Conservation (phyloP, 2,888 invertebrate genomes). For the Alsophila aescularia region DNA sequence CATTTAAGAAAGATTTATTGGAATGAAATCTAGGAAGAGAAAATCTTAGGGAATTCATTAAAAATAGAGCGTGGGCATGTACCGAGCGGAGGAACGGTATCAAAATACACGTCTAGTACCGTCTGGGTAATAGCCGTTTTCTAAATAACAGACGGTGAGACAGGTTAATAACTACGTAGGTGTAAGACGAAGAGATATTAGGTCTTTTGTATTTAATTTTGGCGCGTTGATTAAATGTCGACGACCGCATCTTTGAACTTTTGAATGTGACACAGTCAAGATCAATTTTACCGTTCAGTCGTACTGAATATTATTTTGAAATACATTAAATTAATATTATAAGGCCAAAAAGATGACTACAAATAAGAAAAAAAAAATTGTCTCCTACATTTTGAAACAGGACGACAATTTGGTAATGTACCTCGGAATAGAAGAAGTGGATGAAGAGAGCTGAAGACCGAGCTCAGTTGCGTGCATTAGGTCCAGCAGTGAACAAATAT, state of each 20-base stretch:
- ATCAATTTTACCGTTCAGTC: too few relatives aligned
- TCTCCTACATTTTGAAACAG: too few relatives aligned
- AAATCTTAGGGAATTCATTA: constrained; percentile 20
- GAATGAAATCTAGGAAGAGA: constrained; percentile 14
- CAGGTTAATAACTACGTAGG: constrained; percentile 17
- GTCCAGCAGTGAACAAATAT: too few relatives aligned
- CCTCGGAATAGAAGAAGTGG: too few relatives aligned
- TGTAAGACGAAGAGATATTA: neutral
- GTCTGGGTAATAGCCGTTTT: constrained; percentile 5
- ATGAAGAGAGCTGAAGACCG: too few relatives aligned
- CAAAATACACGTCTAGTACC: constrained; percentile 14
- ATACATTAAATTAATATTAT: too few relatives aligned
- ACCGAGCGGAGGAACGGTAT: constrained; percentile 5
- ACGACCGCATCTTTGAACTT: constrained; percentile 17
- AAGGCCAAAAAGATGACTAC: too few relatives aligned
- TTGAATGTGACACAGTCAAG: neutral
- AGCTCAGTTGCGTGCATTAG: too few relatives aligned
- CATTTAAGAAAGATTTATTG: constrained; percentile 15
- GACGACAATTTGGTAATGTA: too few relatives aligned
- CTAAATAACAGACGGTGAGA: constrained; percentile 20
- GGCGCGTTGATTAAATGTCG: constrained; percentile 26
- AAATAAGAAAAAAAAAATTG: too few relatives aligned
- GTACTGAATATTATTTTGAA: too few relatives aligned
- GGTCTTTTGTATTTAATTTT: constrained; percentile 23
- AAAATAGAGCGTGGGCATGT: constrained; percentile 13